phyloP scores from a whole-genome alignment of 1,140 invertebrate genomes.

The Ditylenchus dipsaci region DNA sequence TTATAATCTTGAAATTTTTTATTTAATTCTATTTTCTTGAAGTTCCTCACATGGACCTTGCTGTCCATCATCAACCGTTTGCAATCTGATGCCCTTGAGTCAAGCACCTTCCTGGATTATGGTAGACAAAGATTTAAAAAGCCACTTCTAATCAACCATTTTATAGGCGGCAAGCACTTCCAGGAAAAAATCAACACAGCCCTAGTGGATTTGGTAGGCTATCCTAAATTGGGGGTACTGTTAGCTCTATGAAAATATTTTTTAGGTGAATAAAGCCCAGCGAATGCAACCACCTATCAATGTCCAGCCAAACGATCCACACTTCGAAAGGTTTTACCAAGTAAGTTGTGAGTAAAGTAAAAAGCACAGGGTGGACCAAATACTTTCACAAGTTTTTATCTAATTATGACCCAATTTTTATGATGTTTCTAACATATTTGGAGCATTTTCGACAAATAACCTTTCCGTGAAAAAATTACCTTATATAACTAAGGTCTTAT shows the following conservation, averaged over 20 bases:
- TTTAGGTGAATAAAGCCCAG: slow-evolving; percentile 36
- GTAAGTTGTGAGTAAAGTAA: too few species aligned
- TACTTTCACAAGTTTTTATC: too few species aligned
- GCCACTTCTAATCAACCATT: too few species aligned
- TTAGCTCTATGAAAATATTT: too few species aligned
- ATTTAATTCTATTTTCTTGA: neutral
- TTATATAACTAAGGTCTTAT: too few species aligned
- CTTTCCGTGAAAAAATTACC: too few species aligned
- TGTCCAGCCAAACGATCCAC: slow-evolving; percentile 27
- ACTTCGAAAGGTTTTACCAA: slow-evolving; percentile 41
- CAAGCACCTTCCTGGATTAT: slow-evolving; percentile 29
- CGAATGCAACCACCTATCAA: slow-evolving; percentile 40
- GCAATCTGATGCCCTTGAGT: slow-evolving; percentile 11
- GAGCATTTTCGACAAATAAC: too few species aligned
- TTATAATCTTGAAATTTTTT: too few species aligned
- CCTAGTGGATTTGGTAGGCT: slow-evolving; percentile 24
- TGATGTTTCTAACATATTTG: too few species aligned
- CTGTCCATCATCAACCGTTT: slow-evolving; percentile 43
- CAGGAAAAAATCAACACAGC: slow-evolving; percentile 40
- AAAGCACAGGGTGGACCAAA: too few species aligned
- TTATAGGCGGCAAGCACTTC: slow-evolving; percentile 23
- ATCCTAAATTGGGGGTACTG: too few species aligned
- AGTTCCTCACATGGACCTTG: slow-evolving; percentile 38
- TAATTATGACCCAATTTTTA: neutral
- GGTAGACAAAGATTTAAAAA: neutral